Percentiles rank a stretch among this genome's conserved stretches.
phyloP scores from a whole-genome alignment of 2,113 vertebrate genomes.

The Lucifuga dentata region DNA sequence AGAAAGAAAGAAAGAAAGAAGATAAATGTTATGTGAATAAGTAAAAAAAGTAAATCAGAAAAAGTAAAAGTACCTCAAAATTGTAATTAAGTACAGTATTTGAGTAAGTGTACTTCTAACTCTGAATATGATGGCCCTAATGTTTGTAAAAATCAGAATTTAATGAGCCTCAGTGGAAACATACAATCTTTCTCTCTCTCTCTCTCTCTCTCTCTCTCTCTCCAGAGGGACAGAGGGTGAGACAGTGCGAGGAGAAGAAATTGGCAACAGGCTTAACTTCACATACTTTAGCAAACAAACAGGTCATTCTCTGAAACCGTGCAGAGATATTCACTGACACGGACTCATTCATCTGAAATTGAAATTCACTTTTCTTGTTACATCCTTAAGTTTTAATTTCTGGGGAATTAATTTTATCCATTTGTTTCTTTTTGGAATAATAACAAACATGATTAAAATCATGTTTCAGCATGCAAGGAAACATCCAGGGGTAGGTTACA shows the following conservation, averaged over 20 bases:
- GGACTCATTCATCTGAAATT: conserved; percentile 21
- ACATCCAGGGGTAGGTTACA: conserved; percentile 78
- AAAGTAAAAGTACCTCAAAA: no score
- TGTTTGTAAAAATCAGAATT: conserved; percentile 20
- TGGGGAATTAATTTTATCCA: conserved; percentile 1
- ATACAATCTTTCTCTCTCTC: conserved; percentile 37
- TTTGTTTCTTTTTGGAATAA: conserved; percentile 19
- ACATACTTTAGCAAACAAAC: conserved; percentile 36
- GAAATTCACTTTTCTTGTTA: conserved; percentile 4
- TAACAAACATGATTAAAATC: conserved; percentile 69
- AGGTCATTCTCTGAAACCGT: conserved; percentile 31
- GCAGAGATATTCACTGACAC: conserved; percentile 10
- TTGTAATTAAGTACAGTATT: no score
- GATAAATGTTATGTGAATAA: no score
- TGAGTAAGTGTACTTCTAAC: background rate
- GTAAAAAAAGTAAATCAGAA: no score
- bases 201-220: conserved; percentile 27
- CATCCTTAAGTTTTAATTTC: conserved; percentile 7
- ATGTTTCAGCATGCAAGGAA: conserved; percentile 72
- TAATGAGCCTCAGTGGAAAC: conserved; percentile 56
- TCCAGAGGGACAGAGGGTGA: conserved; percentile 20
- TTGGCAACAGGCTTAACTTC: conserved; percentile 57
- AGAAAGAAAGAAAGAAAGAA: no score
- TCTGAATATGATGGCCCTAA: conserved; percentile 12
- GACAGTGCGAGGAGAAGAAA: conserved; percentile 7